Evolutionary conservation across 2,888 invertebrate species (phyloP).

Genomic region (Diabrotica balteata): DNA sequence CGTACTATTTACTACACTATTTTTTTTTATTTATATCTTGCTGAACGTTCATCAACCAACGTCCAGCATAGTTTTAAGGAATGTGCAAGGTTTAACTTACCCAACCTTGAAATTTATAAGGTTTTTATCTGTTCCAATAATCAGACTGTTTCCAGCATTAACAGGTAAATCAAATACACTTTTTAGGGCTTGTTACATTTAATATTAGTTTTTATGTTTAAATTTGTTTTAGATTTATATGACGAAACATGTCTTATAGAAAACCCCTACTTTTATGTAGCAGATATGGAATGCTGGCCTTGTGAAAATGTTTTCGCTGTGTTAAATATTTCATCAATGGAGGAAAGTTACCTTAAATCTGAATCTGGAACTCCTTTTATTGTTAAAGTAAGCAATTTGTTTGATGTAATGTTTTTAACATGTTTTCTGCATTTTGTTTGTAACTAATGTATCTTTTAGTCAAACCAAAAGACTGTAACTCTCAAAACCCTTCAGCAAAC

Average conservation of each 20-base stretch:
- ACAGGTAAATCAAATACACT: constrained; percentile 65
- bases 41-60: constrained; percentile 69
- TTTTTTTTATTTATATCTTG: constrained; percentile 59
- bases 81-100: constrained; percentile 82
- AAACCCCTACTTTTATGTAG: constrained; percentile 83
- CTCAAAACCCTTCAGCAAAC: constrained; percentile 65
- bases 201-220: neutral
- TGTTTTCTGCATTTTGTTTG: too few relatives aligned
- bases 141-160: constrained; percentile 75
- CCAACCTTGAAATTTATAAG: constrained; percentile 79
- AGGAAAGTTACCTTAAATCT: constrained; percentile 57
- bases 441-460: constrained; percentile 59
- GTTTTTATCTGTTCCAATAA: constrained; percentile 77
- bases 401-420: constrained; percentile 1
- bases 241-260: constrained; percentile 85
- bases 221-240: constrained; percentile 68
- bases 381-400: constrained; percentile 56
- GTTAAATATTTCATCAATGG: constrained; percentile 69
- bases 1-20: constrained; percentile 46
- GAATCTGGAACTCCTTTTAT: constrained; percentile 68
- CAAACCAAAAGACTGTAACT: constrained; percentile 65
- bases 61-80: constrained; percentile 72
- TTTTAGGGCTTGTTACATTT: neutral
- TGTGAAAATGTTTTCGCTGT: constrained; percentile 76
- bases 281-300: constrained; percentile 86